A percentile compares a stretch with the other conserved stretches of the same genome.
phyloP scores from a whole-genome alignment of 2,113 vertebrate species.

The Archilochus colubris region DNA sequence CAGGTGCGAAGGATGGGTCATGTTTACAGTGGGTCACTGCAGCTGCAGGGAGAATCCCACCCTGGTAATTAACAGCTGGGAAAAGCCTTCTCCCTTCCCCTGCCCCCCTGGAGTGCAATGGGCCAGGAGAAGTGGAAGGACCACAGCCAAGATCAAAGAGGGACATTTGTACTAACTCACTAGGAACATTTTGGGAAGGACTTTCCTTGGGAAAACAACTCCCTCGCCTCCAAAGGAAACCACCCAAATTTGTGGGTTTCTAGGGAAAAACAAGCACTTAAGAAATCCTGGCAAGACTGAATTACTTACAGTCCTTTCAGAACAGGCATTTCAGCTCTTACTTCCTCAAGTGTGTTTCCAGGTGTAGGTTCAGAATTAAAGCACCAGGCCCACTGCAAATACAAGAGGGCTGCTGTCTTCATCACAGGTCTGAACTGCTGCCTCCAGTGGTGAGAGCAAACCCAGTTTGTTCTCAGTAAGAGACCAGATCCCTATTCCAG shows the following conservation, averaged over 20 bases:
- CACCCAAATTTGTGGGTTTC: neutral
- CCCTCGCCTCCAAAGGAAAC: neutral
- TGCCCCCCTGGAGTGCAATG: neutral
- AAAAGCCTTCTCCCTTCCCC: neutral
- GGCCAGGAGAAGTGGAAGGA: neutral
- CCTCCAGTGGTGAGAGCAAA: neutral
- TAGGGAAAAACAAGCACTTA: neutral
- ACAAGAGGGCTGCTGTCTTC: too few relatives aligned
- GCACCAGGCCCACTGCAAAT: neutral
- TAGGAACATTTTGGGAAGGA: neutral
- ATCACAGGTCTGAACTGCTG: neutral
- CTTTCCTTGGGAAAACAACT: neutral
- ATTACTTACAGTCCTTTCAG: neutral
- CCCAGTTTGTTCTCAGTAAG: neutral
- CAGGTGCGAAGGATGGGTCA: neutral
- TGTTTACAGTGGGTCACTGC: neutral
- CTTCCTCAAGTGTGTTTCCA: neutral
- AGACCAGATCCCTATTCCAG: neutral
- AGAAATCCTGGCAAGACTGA: neutral
- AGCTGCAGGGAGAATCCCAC: neutral
- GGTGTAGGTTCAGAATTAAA: neutral
- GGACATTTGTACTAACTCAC: neutral
- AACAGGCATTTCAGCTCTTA: neutral
- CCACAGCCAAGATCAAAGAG: neutral
- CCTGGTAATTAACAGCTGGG: neutral